Evolutionary conservation across 1,140 invertebrate species (phyloP), one percentile per base, ranked within the genome.

Genomic region (Pentalonia nigronervosa): DNA sequence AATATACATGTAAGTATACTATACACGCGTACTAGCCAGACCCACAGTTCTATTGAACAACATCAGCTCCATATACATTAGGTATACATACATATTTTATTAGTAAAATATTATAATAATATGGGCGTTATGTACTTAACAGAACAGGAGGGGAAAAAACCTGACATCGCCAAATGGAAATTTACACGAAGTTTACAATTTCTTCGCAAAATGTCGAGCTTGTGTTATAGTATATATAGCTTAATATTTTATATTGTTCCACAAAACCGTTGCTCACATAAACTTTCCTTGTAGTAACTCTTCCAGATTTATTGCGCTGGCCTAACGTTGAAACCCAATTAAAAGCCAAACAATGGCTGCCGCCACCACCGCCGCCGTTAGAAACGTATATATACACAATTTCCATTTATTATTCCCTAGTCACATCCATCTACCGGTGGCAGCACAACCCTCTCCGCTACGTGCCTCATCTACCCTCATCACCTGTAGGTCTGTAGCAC

Each of bases 251-350:
- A 76, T 67, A 76, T 76, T 91, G 60, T 76, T 81, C 30, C 30
- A 30, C 60, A n/a, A 47, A 45, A n/a, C 45, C 91, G 45, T 92
- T 92, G 47, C 47, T 56, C 47, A 25, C 34, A 93, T 56, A 93
- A 93, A 84, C 67, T 93, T 93, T 48, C 30, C n/a, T 83, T 34
- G 21, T 41, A 41, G 50, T 93, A 93, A 93, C 81, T 93, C 76
- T 83, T 93, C 91, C 91, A 93, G 91, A 93, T 93, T 93, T 93
- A 93, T 93, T 84, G 81, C 81, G 25, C 81, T 84, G 76, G 76
- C n/a, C 81, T 81, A 36, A 81, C 76, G 91, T 84, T 86, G 91
- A 93, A 93, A 93, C 91, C 91, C 91, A 93, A 93, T 93, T 93
- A 93, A 93, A 93, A 93, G 91, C 91, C 81, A 93, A 93, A 93